Base-by-base conservation (phyloP, 2,888 invertebrate species). In the Thymelicus sylvestris region DNA sequence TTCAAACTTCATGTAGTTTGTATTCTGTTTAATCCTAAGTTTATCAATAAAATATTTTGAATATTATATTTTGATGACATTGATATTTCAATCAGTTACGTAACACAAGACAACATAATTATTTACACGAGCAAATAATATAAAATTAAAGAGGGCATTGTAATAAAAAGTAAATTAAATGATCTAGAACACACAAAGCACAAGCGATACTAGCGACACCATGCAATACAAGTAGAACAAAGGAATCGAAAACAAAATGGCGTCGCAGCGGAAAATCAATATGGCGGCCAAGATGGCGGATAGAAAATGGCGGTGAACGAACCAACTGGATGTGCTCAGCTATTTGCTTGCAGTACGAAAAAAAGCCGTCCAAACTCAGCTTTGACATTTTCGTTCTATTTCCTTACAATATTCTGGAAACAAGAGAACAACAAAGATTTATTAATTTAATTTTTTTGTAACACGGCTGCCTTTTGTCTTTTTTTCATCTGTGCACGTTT, bases 281-380 rank as follows among this genome's bases (percentile, higher is more conserved):
- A 86, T 84, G 83, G 80, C 81, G 72, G 74, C 78, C 79, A 82
- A 82, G 73, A 82, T 81, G 82, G 80, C 81, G 75, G 75, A 72
- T 79, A 70, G 71, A 85, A 86, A 77, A 88, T 87, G 87, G 86
- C 83, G 81, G 77, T 83, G 84, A 87, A 94, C 94, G 85, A 93
- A 94, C 94, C 94, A 94, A 88, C 85, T 94, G 94, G 84, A 94
- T 92, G 85, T 94, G 94, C 74, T 94, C 94, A 81, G 94, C 94
- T 83, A 94, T 93, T 89, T 92, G 93, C 91, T 94, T 94, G 93
- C 94, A 94, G 93, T 94, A 94, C 81, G 93, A 92, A 90, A 91
- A 93, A 91, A 94, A 93, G 86, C 93, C 92, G 88, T 94, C 94
- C 91, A 94, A 83, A 79, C 89, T 92, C 82, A 93, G 86, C 86